phyloP scores from a whole-genome alignment of 2,797 vertebrate genomes.

The Hippocampus kuda region DNA sequence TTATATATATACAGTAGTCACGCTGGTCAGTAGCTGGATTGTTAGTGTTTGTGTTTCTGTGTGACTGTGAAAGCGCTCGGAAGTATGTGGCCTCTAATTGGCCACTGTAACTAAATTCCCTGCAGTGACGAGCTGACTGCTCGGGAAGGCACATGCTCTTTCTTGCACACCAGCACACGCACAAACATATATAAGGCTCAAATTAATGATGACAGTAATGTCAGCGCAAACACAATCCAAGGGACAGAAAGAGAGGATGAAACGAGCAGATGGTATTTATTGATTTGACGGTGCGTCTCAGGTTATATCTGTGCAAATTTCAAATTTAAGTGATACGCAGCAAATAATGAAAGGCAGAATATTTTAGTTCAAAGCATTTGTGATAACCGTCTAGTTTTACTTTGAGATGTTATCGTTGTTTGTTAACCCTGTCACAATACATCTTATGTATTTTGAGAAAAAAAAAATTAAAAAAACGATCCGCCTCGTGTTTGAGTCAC shows the following conservation, averaged over 20 bases:
- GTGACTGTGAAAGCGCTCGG: neutral
- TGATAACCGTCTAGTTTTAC: neutral
- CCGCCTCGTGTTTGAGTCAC: neutral
- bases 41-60: constrained; percentile 1
- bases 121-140: constrained; percentile 36
- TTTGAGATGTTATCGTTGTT: neutral
- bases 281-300: constrained; percentile 15
- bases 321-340: neutral
- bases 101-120: constrained; percentile 43
- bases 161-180: constrained; percentile 4
- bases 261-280: constrained; percentile 10
- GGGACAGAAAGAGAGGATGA: neutral
- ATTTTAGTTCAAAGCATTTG: neutral
- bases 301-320: constrained; percentile 1
- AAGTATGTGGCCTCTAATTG: constrained; percentile 45
- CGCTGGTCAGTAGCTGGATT: neutral
- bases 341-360: neutral
- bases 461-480: neutral
- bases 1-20: neutral
- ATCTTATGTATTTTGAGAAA: neutral
- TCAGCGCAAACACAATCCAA: constrained; percentile 21
- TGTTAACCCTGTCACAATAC: neutral
- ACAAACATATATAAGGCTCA: constrained; percentile 6
- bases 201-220: constrained; percentile 47
- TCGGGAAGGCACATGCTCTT: constrained; percentile 15